Evolutionary conservation across 1,140 invertebrate species (phyloP), one percentile per base, ranked within the genome.

Genomic region (Dryas iulia): DNA sequence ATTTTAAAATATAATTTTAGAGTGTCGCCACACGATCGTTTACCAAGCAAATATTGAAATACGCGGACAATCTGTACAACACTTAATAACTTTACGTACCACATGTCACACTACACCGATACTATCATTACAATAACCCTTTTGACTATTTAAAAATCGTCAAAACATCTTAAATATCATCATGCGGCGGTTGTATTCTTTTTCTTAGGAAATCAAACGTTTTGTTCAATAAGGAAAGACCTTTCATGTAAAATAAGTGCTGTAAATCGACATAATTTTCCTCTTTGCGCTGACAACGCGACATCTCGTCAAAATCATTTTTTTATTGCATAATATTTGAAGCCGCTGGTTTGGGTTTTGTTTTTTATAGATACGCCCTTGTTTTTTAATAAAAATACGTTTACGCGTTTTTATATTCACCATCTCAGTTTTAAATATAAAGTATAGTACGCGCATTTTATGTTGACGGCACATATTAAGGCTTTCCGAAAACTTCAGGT

Each of bases 41-140:
- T 47, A 60, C 59, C 8, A 0, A 25, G 33, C 39, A 61, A 61
- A 61, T 61, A 61, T 52, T 61, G 39, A 52, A 60, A 52, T 11
- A 26, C 7, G 6, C 23, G 11, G 28, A 21, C n/a, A 35, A 35
- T 61, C 18, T 61, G 39, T 21, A 52, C 39, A 30, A 53, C 24
- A 61, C 25, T 28, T 28, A 28, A 47, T 30, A 61, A 26, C 5
- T 47, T 26, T 18, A 47, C 39, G 18, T 61, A 28, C 35, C 35
- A 59, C 35, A 52, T 28, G 14, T 26, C 39, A 18, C 47, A 61
- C 39, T 52, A 61, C 59, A 61, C 59, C 35, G 25, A 61, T 47
- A 61, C 39, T 25, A 56, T 21, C 18, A 18, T 21, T 47, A 47
- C 18, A 47, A 47, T 47, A 35, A 35, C 4, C n/a, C 0, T 14